A percentile compares a stretch with the other conserved stretches of the same genome.
Evolutionary conservation across 2,888 invertebrate genomes (phyloP).

Genomic region (Drosophila quinaria): DNA sequence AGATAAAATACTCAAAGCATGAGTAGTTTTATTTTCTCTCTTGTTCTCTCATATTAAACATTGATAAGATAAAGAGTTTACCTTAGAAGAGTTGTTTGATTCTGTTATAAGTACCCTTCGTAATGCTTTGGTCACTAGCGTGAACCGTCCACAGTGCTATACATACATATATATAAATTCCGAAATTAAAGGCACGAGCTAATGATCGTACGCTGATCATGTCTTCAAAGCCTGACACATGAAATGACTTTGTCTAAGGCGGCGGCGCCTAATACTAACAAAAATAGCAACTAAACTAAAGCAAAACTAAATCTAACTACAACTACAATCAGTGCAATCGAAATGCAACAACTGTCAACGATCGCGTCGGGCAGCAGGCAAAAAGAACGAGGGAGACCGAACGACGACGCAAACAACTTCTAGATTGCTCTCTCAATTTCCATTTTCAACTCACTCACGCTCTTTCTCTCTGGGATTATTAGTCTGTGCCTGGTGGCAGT

Average conservation of each 20-base stretch:
- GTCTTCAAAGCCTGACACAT: constrained; percentile 63
- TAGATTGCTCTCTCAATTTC: constrained; percentile 31
- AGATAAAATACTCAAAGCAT: constrained; percentile 30
- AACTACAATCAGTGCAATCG: constrained; percentile 53
- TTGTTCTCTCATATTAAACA: constrained; percentile 12
- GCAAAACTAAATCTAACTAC: constrained; percentile 38
- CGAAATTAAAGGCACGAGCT: constrained; percentile 48
- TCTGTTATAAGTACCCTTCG: too few species aligned
- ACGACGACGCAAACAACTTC: constrained; percentile 36
- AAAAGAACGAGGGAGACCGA: constrained; percentile 23
- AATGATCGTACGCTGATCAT: constrained; percentile 61
- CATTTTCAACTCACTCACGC: constrained; percentile 10
- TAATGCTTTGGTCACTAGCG: too few species aligned
- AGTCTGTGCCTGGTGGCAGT: constrained; percentile 43
- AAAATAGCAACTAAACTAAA: constrained; percentile 40
- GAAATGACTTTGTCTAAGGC: constrained; percentile 51
- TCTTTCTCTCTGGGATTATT: constrained; percentile 13
- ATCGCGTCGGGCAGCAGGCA: constrained; percentile 12
- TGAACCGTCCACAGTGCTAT: too few species aligned
- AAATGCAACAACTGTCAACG: constrained; percentile 39
- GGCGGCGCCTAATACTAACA: constrained; percentile 62
- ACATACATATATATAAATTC: constrained; percentile 2
- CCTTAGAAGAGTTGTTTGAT: constrained; percentile 12
- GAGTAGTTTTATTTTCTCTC: constrained; percentile 24
- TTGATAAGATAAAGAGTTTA: constrained; percentile 32